Base-by-base conservation (phyloP, 2,797 vertebrate species). In the Danio albolineatus region DNA sequence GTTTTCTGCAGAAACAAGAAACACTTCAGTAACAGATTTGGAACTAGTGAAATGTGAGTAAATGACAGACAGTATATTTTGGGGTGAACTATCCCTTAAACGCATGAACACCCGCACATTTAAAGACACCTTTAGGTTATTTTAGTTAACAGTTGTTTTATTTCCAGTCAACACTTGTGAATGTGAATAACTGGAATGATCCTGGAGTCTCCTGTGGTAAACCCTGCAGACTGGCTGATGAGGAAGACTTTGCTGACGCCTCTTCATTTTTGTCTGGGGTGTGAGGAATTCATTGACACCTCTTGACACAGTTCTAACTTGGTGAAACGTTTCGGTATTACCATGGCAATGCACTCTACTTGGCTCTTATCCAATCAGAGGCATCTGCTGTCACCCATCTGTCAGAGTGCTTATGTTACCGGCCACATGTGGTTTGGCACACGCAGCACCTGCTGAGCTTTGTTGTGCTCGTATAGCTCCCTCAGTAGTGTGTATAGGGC, bases 341-440 rank as follows among this genome's bases (percentile, higher is more conserved):
- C 67, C 77, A 79, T 79, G 59, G 77, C 67, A 79, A 79, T 57
- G 46, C 10, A 16, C 43, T 57, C 59, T 51, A 75, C 59, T 64
- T 0, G 73, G 59, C 57, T 61, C 41, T 49, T 19, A 49, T 28
- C 73, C 59, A 75, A 62, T 62, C 73, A 36, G 56, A 44, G 39
- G 57, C 48, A 54, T 72, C 39, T 51, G 16, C 56, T 28, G 76
- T 71, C 56, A 51, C 46, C 48, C 53, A 39, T 79, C 48, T 44
- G 12, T 72, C 39, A 44, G 7, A 10, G 59, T 56, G 19, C 48
- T 79, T 54, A 4, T 5, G 5, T 72, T 79, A 61, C 67, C 43
- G 16, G n/a, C 77, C 39, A 44, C 67, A 64, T 62, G 57, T 1
- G 57, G 66, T 72, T 79, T 79, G 7, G 14, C 57, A 3, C 76